These are phyloP conservation scores for Volucella inanis DNA, from an alignment of 2,888 invertebrate genomes.

Conservation along the genomic window DNA sequence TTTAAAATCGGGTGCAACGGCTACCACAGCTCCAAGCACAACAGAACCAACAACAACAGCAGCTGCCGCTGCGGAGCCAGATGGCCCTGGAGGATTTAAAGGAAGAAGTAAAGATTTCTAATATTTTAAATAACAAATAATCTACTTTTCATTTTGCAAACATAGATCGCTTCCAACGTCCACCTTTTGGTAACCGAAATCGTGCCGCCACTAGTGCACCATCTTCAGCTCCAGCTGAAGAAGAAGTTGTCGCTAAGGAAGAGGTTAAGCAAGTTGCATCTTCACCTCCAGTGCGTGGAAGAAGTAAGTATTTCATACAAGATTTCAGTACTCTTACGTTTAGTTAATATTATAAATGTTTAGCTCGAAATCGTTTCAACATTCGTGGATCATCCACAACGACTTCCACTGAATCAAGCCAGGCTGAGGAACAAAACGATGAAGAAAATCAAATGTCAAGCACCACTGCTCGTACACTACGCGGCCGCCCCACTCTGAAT, in stretches of 20 bases:
- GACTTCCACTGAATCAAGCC: constrained; percentile 74
- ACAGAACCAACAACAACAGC: constrained; percentile 83
- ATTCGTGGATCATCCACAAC: constrained; percentile 80
- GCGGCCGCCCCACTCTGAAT: constrained; percentile 80
- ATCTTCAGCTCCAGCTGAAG: constrained; percentile 77
- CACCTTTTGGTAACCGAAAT: constrained; percentile 81
- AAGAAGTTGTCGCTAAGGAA: constrained; percentile 78
- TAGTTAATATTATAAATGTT: constrained; percentile 8
- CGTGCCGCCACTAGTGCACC: constrained; percentile 78
- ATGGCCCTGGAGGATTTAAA: constrained; percentile 67
- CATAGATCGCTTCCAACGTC: constrained; percentile 82
- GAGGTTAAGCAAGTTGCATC: constrained; percentile 79
- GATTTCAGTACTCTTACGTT: background rate
- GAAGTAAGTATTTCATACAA: constrained; percentile 78
- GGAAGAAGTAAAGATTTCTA: constrained; percentile 78
- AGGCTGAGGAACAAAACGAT: constrained; percentile 69
- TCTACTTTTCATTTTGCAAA: background rate
- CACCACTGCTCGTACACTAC: constrained; percentile 79
- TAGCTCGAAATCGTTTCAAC: constrained; percentile 83
- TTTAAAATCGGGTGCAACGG: constrained; percentile 79
- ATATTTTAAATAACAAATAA: background rate
- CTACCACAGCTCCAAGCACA: constrained; percentile 84
- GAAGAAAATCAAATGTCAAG: constrained; percentile 77
- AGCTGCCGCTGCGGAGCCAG: constrained; percentile 81
- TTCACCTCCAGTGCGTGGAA: constrained; percentile 77